Conservation (phyloP, 2,797 vertebrate genomes). For the Sparidentex hasta region DNA sequence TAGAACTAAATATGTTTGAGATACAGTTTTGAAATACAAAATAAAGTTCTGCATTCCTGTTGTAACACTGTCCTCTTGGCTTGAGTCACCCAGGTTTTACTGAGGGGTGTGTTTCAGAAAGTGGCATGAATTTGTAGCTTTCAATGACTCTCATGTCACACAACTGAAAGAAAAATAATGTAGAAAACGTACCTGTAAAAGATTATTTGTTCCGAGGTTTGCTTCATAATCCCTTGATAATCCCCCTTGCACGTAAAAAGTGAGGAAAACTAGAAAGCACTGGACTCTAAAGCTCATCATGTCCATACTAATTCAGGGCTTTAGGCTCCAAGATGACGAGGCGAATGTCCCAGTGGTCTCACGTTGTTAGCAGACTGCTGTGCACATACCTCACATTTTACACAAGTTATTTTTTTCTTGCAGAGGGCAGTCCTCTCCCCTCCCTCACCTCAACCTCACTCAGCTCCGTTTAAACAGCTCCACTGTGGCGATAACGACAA, state of each 20-base stretch:
- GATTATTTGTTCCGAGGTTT: constrained; percentile 47
- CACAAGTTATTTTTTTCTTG: constrained; percentile 38
- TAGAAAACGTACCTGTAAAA: constrained; percentile 71
- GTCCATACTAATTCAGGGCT: constrained; percentile 25
- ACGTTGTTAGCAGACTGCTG: constrained; percentile 32
- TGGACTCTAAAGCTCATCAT: constrained; percentile 58
- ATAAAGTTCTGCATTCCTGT: not conserved
- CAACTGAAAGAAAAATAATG: not conserved
- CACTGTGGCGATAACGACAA: constrained; percentile 19
- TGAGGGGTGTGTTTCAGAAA: not conserved
- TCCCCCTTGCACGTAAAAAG: constrained; percentile 65
- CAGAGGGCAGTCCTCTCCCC: constrained; percentile 42
- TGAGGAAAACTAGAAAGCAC: constrained; percentile 69
- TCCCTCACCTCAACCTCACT: constrained; percentile 31
- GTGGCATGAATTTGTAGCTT: not conserved
- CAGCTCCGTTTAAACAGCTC: constrained; percentile 28
- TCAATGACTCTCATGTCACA: not conserved
- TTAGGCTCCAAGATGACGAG: constrained; percentile 12
- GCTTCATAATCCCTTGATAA: constrained; percentile 62
- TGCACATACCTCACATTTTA: constrained; percentile 73
- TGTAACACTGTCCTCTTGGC: not conserved
- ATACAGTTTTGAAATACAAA: not conserved
- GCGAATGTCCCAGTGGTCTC: constrained; percentile 17
- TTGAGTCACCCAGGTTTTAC: not conserved
- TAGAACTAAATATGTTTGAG: not conserved